These are phyloP conservation scores for Platerodrilus igneus DNA, from an alignment of 2,888 invertebrate species.

Conservation along the genomic window DNA sequence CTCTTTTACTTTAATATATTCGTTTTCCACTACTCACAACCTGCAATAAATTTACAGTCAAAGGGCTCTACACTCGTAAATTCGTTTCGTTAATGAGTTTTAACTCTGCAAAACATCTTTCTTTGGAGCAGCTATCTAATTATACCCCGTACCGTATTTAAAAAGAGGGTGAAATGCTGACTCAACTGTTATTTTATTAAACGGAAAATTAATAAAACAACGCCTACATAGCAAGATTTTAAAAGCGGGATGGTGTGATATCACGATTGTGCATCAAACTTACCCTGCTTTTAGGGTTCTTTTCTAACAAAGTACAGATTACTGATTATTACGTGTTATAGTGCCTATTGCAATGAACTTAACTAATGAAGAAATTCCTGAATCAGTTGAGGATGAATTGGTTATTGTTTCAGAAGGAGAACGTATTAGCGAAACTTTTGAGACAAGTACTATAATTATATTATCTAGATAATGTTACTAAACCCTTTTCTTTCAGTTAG, in stretches of 20 bases:
- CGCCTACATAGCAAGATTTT: slow-evolving; percentile 5
- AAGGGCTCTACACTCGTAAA: slow-evolving; percentile 9
- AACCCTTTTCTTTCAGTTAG: slow-evolving; percentile 46
- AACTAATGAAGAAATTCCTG: slow-evolving; percentile 51
- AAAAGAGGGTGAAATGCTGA: slow-evolving; percentile 20
- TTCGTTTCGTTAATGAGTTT: slow-evolving; percentile 19
- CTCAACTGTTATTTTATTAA: slow-evolving; percentile 9
- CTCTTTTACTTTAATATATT: slow-evolving; percentile 13
- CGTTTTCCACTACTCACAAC: slow-evolving; percentile 9
- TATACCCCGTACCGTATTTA: slow-evolving; percentile 23
- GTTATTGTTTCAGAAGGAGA: slow-evolving; percentile 53
- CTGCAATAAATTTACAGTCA: slow-evolving; percentile 15
- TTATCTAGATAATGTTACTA: slow-evolving; percentile 4
- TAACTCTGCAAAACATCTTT: slow-evolving; percentile 20
- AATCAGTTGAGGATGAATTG: slow-evolving; percentile 51
- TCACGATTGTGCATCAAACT: slow-evolving; percentile 32
- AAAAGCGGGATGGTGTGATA: slow-evolving; percentile 31
- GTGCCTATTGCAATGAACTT: slow-evolving; percentile 48
- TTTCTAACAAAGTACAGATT: slow-evolving; percentile 22
- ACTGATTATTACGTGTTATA: slow-evolving; percentile 33
- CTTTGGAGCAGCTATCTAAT: slow-evolving; percentile 23
- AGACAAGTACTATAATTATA: slow-evolving; percentile 54
- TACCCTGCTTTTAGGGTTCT: slow-evolving; percentile 27
- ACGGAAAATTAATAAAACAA: slow-evolving; percentile 24
- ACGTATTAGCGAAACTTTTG: slow-evolving; percentile 51